Percentiles rank a stretch among this genome's conserved stretches.
Conservation (phyloP, 1,140 invertebrate genomes). For the Dinoponera quadriceps region DNA sequence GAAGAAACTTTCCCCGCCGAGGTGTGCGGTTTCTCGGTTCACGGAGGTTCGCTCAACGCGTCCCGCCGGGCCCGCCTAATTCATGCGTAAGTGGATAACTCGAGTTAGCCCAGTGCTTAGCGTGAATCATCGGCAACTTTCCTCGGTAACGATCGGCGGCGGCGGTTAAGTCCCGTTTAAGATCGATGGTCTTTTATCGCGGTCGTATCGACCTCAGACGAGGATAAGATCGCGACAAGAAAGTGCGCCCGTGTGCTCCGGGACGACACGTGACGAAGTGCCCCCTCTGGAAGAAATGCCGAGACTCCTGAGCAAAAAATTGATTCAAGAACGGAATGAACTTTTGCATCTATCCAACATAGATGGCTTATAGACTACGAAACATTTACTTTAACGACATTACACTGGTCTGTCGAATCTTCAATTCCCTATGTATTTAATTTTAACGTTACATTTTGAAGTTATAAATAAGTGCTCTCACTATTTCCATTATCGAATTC, state of each 20-base stretch:
- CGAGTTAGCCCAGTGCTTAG: constrained; percentile 58
- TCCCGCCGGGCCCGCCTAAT: constrained; percentile 57
- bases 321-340: too few relatives aligned
- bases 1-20: constrained; percentile 53
- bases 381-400: too few relatives aligned
- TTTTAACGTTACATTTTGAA: too few relatives aligned
- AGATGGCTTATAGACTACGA: too few relatives aligned
- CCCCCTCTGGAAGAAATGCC: not conserved
- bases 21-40: constrained; percentile 53
- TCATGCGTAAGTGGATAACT: constrained; percentile 65
- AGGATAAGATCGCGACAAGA: constrained; percentile 14
- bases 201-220: not conserved
- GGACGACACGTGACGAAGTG: not conserved
- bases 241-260: not conserved
- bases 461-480: too few relatives aligned
- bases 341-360: not conserved
- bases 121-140: constrained; percentile 56
- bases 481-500: too few relatives aligned
- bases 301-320: too few relatives aligned
- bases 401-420: too few relatives aligned
- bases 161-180: constrained; percentile 8
- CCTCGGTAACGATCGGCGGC: constrained; percentile 10
- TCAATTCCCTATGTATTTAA: too few relatives aligned
- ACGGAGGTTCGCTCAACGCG: constrained; percentile 47
- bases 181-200: constrained; percentile 19